Evolutionary conservation across 2,888 invertebrate genomes (phyloP).

Genomic region (Pimpla rufipes): DNA sequence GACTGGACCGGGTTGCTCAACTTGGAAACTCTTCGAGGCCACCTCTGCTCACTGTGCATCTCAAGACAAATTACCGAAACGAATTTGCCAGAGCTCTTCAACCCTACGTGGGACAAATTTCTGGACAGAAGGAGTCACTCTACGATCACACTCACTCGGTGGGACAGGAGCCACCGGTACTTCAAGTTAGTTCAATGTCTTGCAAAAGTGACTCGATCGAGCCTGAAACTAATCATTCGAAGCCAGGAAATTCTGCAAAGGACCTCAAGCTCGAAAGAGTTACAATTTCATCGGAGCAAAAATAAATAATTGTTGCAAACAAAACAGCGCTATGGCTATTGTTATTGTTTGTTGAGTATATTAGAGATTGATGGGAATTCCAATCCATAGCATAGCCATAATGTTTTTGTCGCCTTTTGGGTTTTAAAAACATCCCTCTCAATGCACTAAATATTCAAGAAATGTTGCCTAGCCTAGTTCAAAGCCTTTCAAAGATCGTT

Average conservation of each 20-base stretch:
- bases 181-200: constrained; percentile 77
- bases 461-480: too few relatives aligned
- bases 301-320: background rate
- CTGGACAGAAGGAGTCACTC: constrained; percentile 77
- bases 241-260: background rate
- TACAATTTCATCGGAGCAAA: background rate
- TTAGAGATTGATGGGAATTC: too few relatives aligned
- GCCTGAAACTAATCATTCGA: background rate
- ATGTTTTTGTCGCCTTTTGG: too few relatives aligned
- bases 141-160: constrained; percentile 80
- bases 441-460: too few relatives aligned
- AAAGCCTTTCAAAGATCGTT: too few relatives aligned
- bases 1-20: constrained; percentile 89
- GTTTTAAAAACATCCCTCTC: too few relatives aligned
- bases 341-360: background rate
- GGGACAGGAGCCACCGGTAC: constrained; percentile 77
- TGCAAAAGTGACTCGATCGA: background rate
- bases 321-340: background rate
- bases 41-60: constrained; percentile 78
- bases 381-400: too few relatives aligned
- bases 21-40: constrained; percentile 88
- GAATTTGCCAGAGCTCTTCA: constrained; percentile 89
- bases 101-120: constrained; percentile 87
- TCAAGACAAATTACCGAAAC: constrained; percentile 87
- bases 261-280: background rate